phyloP scores from a whole-genome alignment of 1,140 invertebrate species.

The Heliconius melpomene region DNA sequence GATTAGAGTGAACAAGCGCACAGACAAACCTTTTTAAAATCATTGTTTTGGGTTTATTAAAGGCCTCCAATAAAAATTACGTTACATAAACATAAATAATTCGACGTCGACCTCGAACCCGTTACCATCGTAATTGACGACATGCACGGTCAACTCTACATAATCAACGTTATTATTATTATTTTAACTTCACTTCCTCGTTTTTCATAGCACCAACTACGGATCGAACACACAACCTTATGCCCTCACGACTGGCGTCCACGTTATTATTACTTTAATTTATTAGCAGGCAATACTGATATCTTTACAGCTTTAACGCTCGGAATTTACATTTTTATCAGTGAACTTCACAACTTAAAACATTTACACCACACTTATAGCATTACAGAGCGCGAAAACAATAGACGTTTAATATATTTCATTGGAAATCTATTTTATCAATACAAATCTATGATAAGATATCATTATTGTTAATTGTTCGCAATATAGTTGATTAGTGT shows the following conservation, averaged over 20 bases:
- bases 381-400: not conserved
- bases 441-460: not conserved
- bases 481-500: not conserved
- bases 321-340: conserved; percentile 3
- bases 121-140: not conserved
- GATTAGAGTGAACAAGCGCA: no score
- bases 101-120: not conserved
- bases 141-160: no score
- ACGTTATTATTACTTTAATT: not conserved
- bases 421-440: conserved; percentile 3
- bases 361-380: not conserved
- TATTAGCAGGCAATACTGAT: not conserved
- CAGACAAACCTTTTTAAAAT: no score
- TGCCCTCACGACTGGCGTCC: no score
- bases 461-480: not conserved
- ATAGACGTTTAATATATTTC: not conserved
- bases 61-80: no score
- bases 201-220: no score
- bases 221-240: no score
- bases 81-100: not conserved
- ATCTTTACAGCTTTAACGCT: not conserved
- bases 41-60: no score
- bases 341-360: not conserved
- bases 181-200: no score
- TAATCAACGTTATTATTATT: no score